Evolutionary conservation across 2,113 vertebrate species (phyloP).

Genomic region (Nycticryphes semicollaris): DNA sequence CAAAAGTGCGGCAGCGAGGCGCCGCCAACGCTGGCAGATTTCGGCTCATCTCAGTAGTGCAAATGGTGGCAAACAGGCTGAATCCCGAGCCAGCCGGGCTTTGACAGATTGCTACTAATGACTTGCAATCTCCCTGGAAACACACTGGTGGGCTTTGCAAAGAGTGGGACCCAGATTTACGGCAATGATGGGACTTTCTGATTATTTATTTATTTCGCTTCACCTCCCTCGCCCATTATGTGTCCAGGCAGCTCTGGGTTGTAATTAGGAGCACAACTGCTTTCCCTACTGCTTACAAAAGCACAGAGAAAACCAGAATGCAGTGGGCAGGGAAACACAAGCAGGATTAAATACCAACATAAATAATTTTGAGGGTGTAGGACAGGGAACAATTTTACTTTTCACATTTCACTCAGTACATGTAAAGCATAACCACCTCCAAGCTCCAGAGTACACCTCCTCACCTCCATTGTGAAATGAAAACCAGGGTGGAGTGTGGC

Average conservation of each 20-base stretch:
- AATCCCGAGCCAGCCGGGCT: neutral
- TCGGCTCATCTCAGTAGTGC: neutral
- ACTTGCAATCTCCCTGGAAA: neutral
- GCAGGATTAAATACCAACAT: neutral
- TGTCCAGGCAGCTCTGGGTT: neutral
- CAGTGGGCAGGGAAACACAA: neutral
- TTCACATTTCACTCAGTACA: slow-evolving; percentile 19
- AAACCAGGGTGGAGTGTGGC: neutral
- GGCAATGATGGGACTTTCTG: neutral
- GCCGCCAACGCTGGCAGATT: fast-evolving
- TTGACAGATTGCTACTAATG: fast-evolving
- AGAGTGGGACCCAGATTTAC: neutral
- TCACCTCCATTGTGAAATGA: neutral
- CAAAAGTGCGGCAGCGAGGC: fast-evolving
- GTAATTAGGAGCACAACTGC: neutral
- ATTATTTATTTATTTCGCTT: neutral
- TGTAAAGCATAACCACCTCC: slow-evolving; percentile 39
- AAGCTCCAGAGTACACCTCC: slow-evolving; percentile 16
- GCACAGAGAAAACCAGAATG: neutral
- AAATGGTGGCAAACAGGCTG: neutral
- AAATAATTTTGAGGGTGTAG: slow-evolving; percentile 10
- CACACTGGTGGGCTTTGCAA: neutral
- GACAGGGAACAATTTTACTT: neutral
- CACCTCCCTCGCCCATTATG: neutral
- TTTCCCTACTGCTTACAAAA: neutral